Conservation (phyloP, 2,888 invertebrate genomes). For the Drosophila ezoana region DNA sequence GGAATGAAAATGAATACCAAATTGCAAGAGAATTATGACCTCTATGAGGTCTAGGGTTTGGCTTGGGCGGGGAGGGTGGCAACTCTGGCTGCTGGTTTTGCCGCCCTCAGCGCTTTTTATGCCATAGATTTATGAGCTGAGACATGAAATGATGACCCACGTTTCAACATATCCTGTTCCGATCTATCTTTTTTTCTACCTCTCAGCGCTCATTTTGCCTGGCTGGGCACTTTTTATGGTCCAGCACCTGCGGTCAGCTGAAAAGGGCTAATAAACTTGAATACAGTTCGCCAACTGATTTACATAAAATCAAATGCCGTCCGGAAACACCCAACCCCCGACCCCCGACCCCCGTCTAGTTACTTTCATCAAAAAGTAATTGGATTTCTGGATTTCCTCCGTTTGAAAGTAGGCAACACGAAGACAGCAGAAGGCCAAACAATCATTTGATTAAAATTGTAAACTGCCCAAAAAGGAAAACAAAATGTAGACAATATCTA, state of each 20-base stretch:
- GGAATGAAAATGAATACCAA: constrained; percentile 43
- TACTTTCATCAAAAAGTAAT: constrained; percentile 73
- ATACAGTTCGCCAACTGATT: constrained; percentile 66
- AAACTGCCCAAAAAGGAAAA: constrained; percentile 44
- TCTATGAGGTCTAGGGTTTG: constrained; percentile 58
- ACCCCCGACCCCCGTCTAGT: constrained; percentile 30
- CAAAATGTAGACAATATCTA: constrained; percentile 24
- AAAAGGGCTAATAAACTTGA: constrained; percentile 76
- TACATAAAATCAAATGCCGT: constrained; percentile 68
- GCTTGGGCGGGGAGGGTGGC: constrained; percentile 9
- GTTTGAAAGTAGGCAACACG: constrained; percentile 22
- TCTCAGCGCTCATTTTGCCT: constrained; percentile 58
- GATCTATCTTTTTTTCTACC: constrained; percentile 23
- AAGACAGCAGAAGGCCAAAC: constrained; percentile 50
- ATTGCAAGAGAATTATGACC: constrained; percentile 74
- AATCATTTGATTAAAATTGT: constrained; percentile 74
- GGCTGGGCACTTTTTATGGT: constrained; percentile 73
- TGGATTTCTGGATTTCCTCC: constrained; percentile 60
- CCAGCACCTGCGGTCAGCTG: constrained; percentile 74
- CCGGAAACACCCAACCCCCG: not conserved
- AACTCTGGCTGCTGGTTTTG: constrained; percentile 26
- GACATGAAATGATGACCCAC: constrained; percentile 79
- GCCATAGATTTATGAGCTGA: constrained; percentile 74
- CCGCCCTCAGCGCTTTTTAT: constrained; percentile 67
- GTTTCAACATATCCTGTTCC: constrained; percentile 34